phyloP scores from a whole-genome alignment of 1,140 invertebrate species.

The Zaprionus taronus region DNA sequence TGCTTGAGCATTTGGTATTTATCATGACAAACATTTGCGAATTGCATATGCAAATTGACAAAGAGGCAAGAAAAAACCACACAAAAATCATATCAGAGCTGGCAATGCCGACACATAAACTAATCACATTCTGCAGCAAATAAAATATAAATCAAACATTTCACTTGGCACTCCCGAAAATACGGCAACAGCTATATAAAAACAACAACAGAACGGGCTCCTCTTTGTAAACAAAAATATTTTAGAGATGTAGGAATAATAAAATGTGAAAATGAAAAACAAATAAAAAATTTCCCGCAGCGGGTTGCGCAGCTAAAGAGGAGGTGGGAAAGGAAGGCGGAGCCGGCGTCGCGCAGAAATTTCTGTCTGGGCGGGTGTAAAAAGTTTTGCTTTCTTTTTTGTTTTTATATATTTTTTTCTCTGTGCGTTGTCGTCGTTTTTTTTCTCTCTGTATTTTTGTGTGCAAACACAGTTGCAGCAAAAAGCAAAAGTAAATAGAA shows the following conservation, averaged over 20 bases:
- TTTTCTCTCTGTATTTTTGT: conserved; percentile 17
- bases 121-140: conserved; percentile 67
- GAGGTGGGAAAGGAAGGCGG: neutral
- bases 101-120: conserved; percentile 24
- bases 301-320: conserved; percentile 5
- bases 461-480: conserved; percentile 71
- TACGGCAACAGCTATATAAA: conserved; percentile 39
- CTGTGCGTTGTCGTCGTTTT: conserved; percentile 9
- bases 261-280: conserved; percentile 80
- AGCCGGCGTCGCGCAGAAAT: neutral
- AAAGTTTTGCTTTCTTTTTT: conserved; percentile 48
- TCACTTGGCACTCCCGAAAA: conserved; percentile 60
- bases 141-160: conserved; percentile 78
- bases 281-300: conserved; percentile 56
- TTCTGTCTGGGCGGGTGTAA: conserved; percentile 38
- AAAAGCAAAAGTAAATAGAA: conserved; percentile 78
- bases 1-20: neutral
- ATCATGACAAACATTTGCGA: conserved; percentile 2
- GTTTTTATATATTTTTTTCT: conserved; percentile 8
- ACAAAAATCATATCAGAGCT: neutral
- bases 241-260: conserved; percentile 71
- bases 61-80: neutral
- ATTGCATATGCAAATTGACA: neutral
- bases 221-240: conserved; percentile 41
- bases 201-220: neutral